Evolutionary conservation across 2,797 vertebrate species (phyloP), one percentile per base, ranked within the genome.

Genomic region (Pangasius macronema): DNA sequence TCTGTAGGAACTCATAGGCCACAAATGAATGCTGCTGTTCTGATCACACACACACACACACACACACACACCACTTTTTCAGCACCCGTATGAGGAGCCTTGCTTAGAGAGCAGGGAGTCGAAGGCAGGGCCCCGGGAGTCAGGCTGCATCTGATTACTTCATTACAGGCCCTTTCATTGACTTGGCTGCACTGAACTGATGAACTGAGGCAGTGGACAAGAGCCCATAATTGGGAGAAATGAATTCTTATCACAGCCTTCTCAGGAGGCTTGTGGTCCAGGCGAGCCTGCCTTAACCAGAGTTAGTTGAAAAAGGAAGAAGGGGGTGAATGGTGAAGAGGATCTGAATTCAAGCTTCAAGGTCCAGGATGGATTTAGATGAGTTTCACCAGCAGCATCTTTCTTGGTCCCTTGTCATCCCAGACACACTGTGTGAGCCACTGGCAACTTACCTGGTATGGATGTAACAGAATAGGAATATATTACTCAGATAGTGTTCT

Each of bases 121-220:
- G 91, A 94, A 93, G 90, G 93, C 90, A 59, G 82, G 93, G 93
- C 92, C 93, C 92, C 90, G 95, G 95, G 93, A 93, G 93, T 92
- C 94, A 90, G 95, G 87, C 91, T 95, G 97, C 97, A 97, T 97
- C 95, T 95, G 95, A 97, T 97, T 94, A 94, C 97, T 94, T 93
- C 95, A 95, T 98, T 97, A 97, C 91, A 73, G 95, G 93, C 93
- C 95, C 95, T 97, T 97, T 97, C 96, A 97, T 97, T 97, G 97
- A 97, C 97, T 97, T 93, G 94, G 93, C 96, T 93, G 93, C 88
- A 93, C 95, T 90, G 93, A 92, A 94, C 96, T 97, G 97, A 98
- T 98, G 97, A 97, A 97, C 97, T 97, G 96, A 96, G 96, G 95
- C 96, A 95, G 95, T 96, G 96, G 96, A 97, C 97, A 96, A 95